Base-by-base conservation (phyloP, 2,113 vertebrate genomes). In the Acrocephalus kingi region DNA sequence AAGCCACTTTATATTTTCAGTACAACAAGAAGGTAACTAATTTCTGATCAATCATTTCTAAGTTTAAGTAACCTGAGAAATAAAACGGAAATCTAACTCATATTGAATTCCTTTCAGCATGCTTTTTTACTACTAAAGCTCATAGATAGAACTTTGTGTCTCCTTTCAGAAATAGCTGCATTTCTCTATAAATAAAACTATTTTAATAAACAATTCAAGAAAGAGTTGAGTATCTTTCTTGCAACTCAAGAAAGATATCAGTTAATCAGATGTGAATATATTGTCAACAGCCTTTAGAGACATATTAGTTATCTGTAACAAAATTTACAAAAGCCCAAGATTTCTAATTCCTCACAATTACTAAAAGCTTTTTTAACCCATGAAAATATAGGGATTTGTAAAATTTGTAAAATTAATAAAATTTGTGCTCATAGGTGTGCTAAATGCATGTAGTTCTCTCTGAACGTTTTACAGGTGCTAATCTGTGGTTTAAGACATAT, bases 51-150 rank as follows among this genome's bases (percentile, higher is more conserved):
- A 64, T 11, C 74, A 13, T 90, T 91, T 78, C 41, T 43, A 79
- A 68, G 4, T 14, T 79, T 76, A 97, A 41, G 30, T 81, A 71
- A 86, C 41, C 31, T 82, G n/a, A 90, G 95, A 95, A 95, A 91
- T 10, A 83, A 95, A 74, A 85, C 13, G 55, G n/a, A 90, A 83
- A 27, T 33, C 21, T n/a, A 39, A 10, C 10, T 48, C 4, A 67
- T 41, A 76, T 25, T 71, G 1, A 74, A 30, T 84, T 63, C 9
- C 25, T 83, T 84, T 67, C 81, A 67, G 7, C 41, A 46, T 45
- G 5, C 1, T 37, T 84, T 66, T 78, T 90, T 82, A 75, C 11
- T 12, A 12, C 28, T 89, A 67, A 77, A 94, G 10, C 6, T 56
- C 30, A 23, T 23, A 89, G 58, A 69, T 31, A 92, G 14, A 89